A percentile compares a stretch with the other conserved stretches of the same genome.
phyloP scores from a whole-genome alignment of 2,797 vertebrate genomes.

The Sibirionetta formosa region DNA sequence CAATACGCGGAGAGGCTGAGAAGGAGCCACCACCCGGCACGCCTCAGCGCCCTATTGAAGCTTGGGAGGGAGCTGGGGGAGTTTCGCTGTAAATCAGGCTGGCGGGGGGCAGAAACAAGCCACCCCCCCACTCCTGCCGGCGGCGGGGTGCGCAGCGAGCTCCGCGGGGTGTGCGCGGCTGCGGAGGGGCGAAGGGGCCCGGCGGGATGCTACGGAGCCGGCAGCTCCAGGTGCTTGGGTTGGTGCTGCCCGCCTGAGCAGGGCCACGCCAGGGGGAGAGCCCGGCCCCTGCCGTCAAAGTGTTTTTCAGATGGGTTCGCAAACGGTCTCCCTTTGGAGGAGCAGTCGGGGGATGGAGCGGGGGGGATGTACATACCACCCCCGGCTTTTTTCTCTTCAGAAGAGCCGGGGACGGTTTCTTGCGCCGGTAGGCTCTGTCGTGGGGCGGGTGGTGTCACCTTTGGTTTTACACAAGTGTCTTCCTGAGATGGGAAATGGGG shows the following conservation, averaged over 20 bases:
- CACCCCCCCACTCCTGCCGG: background rate
- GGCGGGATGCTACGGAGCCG: background rate
- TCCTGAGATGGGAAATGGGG: background rate
- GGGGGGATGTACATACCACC: accelerated
- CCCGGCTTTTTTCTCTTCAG: background rate
- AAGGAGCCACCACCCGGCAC: background rate
- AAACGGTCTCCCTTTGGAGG: accelerated
- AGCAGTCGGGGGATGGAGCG: background rate
- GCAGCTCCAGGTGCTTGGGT: background rate
- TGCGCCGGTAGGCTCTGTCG: background rate
- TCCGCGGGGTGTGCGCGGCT: background rate
- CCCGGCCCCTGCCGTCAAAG: accelerated
- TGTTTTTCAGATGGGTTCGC: background rate
- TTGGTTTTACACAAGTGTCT: accelerated
- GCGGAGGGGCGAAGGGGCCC: background rate
- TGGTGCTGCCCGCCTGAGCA: background rate
- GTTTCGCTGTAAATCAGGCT: slow-evolving; percentile 32
- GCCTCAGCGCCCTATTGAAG: slow-evolving; percentile 36
- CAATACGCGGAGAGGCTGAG: background rate
- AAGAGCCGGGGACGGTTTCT: background rate
- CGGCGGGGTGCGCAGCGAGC: background rate
- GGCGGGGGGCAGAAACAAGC: background rate
- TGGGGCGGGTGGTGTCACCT: background rate
- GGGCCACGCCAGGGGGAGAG: background rate
- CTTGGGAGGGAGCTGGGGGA: slow-evolving; percentile 16